phyloP scores from a whole-genome alignment of 2,888 invertebrate genomes.

The Caenorhabditis zanzibari region DNA sequence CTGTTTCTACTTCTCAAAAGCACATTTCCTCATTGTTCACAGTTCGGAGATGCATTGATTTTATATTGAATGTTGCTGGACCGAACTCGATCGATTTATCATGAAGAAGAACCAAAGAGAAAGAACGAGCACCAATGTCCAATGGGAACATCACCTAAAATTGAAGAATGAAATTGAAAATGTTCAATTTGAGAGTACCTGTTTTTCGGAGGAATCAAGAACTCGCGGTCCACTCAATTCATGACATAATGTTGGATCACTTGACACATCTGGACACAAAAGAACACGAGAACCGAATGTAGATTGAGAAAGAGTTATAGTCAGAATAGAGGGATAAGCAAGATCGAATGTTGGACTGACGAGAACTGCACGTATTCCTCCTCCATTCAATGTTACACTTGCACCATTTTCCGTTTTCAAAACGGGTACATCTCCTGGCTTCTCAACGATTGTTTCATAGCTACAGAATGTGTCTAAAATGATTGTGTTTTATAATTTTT shows the following conservation, averaged over 20 bases:
- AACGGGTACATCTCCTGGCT: conserved; percentile 62
- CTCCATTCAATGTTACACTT: conserved; percentile 53
- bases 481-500: too few relatives aligned
- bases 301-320: conserved; percentile 65
- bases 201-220: conserved; percentile 51
- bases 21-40: conserved; percentile 69
- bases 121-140: conserved; percentile 72
- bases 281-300: conserved; percentile 74
- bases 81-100: conserved; percentile 78
- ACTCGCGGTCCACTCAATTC: conserved; percentile 71
- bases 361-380: conserved; percentile 61
- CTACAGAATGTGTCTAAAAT: conserved; percentile 67
- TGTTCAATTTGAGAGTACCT: conserved; percentile 9
- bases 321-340: conserved; percentile 65
- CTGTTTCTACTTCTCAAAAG: conserved; percentile 22
- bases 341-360: conserved; percentile 68
- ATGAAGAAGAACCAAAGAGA: conserved; percentile 78
- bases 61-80: conserved; percentile 68
- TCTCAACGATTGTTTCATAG: conserved; percentile 68
- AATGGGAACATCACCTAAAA: conserved; percentile 66
- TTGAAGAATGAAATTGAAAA: not conserved
- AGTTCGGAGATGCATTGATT: conserved; percentile 68
- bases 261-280: conserved; percentile 71
- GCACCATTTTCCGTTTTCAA: conserved; percentile 45
- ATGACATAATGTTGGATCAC: conserved; percentile 70